Evolutionary conservation across 2,797 vertebrate species (phyloP), one percentile per base, ranked within the genome.

Genomic region (Sciurus vulgaris): DNA sequence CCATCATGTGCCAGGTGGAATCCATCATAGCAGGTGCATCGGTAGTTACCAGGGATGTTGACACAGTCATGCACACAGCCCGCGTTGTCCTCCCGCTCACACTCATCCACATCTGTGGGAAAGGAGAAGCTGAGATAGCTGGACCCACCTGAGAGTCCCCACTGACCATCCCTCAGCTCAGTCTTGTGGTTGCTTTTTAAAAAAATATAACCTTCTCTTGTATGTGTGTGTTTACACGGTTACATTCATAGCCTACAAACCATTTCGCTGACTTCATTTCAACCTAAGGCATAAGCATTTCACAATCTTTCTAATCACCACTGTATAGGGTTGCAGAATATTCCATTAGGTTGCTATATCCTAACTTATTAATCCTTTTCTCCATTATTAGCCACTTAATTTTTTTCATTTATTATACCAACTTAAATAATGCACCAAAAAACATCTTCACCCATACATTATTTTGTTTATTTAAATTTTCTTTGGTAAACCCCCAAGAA

Each of bases 1-100:
- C 99, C 99, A 0, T 99, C 99, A 2, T 99, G 99, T 0, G 99
- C 99, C 98, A 99, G 98, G 94, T 99, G 99, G 98, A 99, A 99
- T 95, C 99, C 99, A 0, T 99, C 99, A 3, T 99, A 99, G 98
- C 99, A 99, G 77, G 99, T 99, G 95, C 99, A 99, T 94, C 99
- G 99, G 98, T 99, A 99, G 98, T 99, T 99, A 88, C 99, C 99
- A 0, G 99, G 99, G 97, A 99, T 99, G 98, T 99, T 99, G 97
- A 99, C 99, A 69, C 99, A 99, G 96, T 99, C 99, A 0, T 99
- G 99, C 82, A 99, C 99, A 3, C 99, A 99, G 93, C 99, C 99
- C 0, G 99, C 99, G 0, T 99, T 99, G 98, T 99, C 99, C 0
- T 99, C 99, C 33, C 98, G 98, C 90, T 99, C 99, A 0, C 99